phyloP scores from a whole-genome alignment of 2,113 vertebrate genomes.

The Chionis minor region DNA sequence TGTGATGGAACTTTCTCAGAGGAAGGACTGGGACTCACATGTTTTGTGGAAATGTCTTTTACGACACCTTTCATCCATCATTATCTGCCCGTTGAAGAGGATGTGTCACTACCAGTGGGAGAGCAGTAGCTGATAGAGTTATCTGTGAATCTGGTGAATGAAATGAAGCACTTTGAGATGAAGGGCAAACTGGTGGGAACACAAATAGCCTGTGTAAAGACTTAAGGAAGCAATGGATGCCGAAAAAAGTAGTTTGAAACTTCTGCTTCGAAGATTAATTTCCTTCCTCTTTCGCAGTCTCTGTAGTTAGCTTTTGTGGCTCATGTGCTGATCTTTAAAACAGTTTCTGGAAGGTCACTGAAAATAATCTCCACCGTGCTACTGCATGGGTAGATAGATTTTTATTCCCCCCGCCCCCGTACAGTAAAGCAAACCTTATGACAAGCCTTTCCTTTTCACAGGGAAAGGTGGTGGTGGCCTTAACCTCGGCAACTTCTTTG shows the following conservation, averaged over 20 bases:
- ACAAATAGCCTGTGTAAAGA: neutral
- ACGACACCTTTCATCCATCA: neutral
- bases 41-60: neutral
- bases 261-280: neutral
- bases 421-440: neutral
- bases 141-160: neutral
- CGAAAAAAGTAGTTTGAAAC: neutral
- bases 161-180: neutral
- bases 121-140: neutral
- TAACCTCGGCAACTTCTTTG: slow-evolving; percentile 96
- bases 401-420: neutral
- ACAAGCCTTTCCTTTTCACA: slow-evolving; percentile 49
- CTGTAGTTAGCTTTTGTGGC: neutral
- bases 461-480: slow-evolving; percentile 87
- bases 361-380: neutral
- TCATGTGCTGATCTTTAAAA: neutral
- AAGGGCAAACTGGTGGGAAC: neutral
- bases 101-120: neutral
- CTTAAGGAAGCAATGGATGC: neutral
- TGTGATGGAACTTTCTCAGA: neutral
- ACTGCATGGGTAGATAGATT: neutral
- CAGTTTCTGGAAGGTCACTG: neutral
- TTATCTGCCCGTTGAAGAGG: neutral
- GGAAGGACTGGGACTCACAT: neutral
- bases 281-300: neutral